Evolutionary conservation across 30 jellyfish, hydroid and myxozoan species (phyloP), one percentile per base, ranked within the genome.

Genomic region (Aurelia aurita complex sp. Pacific): DNA sequence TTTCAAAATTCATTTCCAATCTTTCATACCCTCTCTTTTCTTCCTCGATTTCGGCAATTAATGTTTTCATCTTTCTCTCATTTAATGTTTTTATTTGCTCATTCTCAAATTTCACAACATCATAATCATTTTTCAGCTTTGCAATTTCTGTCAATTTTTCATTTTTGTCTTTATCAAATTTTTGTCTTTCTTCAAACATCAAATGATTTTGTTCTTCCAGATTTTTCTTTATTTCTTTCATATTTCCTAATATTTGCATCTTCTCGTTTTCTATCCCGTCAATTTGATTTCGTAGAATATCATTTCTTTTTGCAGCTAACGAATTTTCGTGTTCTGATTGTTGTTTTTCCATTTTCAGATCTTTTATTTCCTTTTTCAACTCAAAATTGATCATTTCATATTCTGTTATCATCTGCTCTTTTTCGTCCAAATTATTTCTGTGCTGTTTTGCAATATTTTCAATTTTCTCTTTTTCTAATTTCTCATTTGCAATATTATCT

Each of bases 1-100:
- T 70, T 61, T 70, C 90, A 81, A 81, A 70, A 52, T 81, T 70
- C 69, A 5, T 61, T 63, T 67, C 74, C 76, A 81, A 50, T 70
- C 35, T 70, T 51, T 81, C 90, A 19, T 72, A 35, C 12, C 38
- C 59, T 13, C 73, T 74, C 18, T 62, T 69, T 5, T 67, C 80
- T 67, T 83, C 81, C 19, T 64, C 73, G 10, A 79, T 67, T n/a
- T 64, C 59, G 1, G 34, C 5, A 6, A 19, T 33, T n/a, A 79
- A 35, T 65, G 18, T 46, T 17, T 79, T 79, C 32, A 23, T 16
- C 40, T 79, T 71, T 66, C 69, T 79, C 14, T 32, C 68, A 5
- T 46, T 61, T 61, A 10, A 61, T 61, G 36, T 11, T 12, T 61
- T 23, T 9, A 61, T 61, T 61, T 61, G 36, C 36, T 13, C 70